Percentiles rank a stretch among this genome's conserved stretches.
phyloP scores from a whole-genome alignment of 2,797 vertebrate species.

The Dendrocincla fuliginosa region DNA sequence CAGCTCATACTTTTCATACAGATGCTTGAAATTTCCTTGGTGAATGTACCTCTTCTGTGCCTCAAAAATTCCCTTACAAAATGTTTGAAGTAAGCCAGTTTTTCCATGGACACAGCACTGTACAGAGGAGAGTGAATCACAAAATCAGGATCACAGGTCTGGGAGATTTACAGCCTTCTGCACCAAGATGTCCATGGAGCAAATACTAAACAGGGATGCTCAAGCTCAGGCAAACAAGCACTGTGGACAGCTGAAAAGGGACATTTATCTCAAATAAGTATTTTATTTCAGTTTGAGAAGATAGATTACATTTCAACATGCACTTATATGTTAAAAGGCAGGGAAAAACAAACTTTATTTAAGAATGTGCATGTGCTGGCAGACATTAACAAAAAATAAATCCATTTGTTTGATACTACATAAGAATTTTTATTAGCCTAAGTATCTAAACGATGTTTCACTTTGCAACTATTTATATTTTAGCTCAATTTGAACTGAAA shows the following conservation, averaged over 20 bases:
- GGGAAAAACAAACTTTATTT: background rate
- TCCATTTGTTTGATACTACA: rapidly evolving
- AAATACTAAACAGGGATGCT: background rate
- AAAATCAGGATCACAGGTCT: background rate
- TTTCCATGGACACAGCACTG: background rate
- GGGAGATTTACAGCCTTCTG: background rate
- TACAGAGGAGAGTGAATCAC: background rate
- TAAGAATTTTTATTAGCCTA: background rate
- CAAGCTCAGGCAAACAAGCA: background rate
- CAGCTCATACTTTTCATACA: background rate
- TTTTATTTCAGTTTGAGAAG: background rate
- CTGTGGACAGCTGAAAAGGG: background rate
- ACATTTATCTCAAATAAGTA: background rate
- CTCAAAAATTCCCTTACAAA: background rate
- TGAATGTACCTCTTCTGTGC: background rate
- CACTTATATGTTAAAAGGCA: background rate
- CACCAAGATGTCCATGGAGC: background rate
- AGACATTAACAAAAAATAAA: background rate
- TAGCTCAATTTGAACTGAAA: background rate
- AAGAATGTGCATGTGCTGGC: background rate
- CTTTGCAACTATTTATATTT: background rate
- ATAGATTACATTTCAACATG: background rate
- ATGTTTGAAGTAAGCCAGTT: background rate
- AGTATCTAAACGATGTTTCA: background rate
- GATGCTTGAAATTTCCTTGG: background rate